Percentiles rank a stretch among this genome's conserved stretches.
Evolutionary conservation across 2,888 invertebrate species (phyloP).

Genomic region (Phyllotreta cruciferae): DNA sequence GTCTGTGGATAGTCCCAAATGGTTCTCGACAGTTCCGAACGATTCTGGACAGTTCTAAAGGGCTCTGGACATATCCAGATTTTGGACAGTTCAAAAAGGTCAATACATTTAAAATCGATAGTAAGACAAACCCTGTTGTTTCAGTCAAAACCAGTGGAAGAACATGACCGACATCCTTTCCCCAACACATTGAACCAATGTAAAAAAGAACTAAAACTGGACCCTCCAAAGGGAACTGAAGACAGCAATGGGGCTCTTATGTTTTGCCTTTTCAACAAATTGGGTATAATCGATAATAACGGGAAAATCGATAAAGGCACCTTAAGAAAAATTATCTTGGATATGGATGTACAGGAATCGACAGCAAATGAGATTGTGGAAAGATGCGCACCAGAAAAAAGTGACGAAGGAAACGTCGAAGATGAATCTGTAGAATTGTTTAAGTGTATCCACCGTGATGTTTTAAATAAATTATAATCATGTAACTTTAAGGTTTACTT

Average conservation of each 20-base stretch:
- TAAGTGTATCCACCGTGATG: constrained; percentile 8
- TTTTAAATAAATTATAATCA: neutral
- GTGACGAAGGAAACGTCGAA: neutral
- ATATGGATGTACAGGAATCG: neutral
- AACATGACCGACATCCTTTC: constrained; percentile 4
- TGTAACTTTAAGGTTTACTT: too few species aligned
- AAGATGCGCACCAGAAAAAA: neutral
- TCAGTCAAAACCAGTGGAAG: constrained; percentile 15
- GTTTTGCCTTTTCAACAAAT: neutral
- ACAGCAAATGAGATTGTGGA: neutral
- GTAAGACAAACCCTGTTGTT: too few species aligned
- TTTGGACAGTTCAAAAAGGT: too few species aligned
- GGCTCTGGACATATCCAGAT: too few species aligned
- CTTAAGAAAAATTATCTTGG: neutral
- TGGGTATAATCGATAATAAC: constrained; percentile 7
- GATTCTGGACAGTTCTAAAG: too few species aligned
- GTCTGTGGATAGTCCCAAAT: too few species aligned
- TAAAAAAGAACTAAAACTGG: neutral
- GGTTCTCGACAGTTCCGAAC: too few species aligned
- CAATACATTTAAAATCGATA: too few species aligned
- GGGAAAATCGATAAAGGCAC: neutral
- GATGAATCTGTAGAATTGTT: neutral
- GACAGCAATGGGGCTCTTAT: neutral
- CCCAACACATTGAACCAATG: constrained; percentile 1
- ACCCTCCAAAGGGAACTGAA: neutral